Conservation (phyloP, 92 coral and sea anemone genomes). For the Siderastrea siderea region DNA sequence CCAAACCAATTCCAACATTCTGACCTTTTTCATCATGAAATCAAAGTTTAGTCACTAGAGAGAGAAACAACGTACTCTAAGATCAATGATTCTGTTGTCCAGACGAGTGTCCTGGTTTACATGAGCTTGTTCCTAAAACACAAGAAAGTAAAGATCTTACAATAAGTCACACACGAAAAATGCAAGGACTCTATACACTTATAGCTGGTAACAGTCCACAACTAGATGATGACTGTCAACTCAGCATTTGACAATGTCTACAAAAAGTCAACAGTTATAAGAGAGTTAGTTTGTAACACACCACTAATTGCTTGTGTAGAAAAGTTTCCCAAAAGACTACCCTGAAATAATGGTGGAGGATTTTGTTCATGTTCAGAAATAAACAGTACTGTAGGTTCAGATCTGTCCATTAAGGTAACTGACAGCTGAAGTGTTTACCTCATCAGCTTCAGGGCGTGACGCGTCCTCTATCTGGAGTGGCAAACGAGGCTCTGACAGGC, state of each 20-base stretch:
- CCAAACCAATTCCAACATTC: too few species aligned
- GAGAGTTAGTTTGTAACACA: too few species aligned
- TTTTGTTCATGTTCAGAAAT: too few species aligned
- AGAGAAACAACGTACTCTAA: slow-evolving; percentile 73
- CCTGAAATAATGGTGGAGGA: too few species aligned
- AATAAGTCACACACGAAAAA: neutral
- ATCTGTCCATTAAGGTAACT: neutral
- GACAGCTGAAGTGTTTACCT: slow-evolving; percentile 53
- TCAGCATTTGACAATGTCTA: too few species aligned
- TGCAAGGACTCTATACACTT: neutral
- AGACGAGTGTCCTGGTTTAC: slow-evolving; percentile 95
- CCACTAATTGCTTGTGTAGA: too few species aligned
- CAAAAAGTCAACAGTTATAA: too few species aligned
- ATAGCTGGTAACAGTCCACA: neutral
- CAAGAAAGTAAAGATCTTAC: neutral
- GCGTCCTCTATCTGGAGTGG: slow-evolving; percentile 99
- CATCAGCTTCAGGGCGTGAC: slow-evolving; percentile 95
- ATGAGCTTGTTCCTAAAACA: slow-evolving; percentile 79
- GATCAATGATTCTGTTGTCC: slow-evolving; percentile 96
- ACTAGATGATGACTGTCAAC: too few species aligned
- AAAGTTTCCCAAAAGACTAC: too few species aligned
- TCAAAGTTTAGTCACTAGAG: neutral
- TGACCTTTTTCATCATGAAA: too few species aligned
- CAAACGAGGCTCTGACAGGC: slow-evolving; percentile 91
- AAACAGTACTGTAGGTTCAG: too few species aligned